Conservation (phyloP, 1,140 invertebrate genomes). For the Notospermus geniculatus region DNA sequence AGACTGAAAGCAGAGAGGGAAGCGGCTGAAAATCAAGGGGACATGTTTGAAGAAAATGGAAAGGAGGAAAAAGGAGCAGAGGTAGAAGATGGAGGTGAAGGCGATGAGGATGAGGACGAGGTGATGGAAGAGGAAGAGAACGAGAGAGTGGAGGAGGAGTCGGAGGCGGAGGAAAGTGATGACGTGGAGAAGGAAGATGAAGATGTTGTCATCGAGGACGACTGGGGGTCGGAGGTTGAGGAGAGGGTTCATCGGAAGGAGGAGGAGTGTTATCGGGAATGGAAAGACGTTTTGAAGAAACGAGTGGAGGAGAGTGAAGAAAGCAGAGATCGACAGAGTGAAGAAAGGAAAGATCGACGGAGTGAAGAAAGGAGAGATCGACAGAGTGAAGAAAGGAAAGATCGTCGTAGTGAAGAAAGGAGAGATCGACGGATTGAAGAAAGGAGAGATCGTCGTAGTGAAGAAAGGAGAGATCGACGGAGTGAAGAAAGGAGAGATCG, state of each 20-base stretch:
- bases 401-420: too few species aligned
- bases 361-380: background rate
- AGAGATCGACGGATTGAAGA: slow-evolving; percentile 1
- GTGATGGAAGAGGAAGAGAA: background rate
- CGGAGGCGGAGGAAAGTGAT: slow-evolving; percentile 12
- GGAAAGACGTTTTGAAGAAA: slow-evolving; percentile 13
- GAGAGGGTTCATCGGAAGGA: slow-evolving; percentile 11
- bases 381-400: background rate
- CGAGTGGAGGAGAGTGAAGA: slow-evolving; percentile 10
- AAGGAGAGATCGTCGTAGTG: too few species aligned
- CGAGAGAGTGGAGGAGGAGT: background rate
- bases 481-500: background rate
- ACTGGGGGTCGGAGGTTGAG: slow-evolving; percentile 20
- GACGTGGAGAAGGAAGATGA: slow-evolving; percentile 6
- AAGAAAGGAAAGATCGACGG: background rate
- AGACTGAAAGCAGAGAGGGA: slow-evolving; percentile 19
- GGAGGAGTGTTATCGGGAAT: slow-evolving; percentile 14
- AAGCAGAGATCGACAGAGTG: slow-evolving; percentile 6
- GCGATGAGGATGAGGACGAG: background rate
- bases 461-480: too few species aligned
- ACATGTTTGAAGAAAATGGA: background rate
- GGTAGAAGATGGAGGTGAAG: slow-evolving; percentile 6
- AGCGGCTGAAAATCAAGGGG: background rate
- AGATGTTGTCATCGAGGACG: slow-evolving; percentile 4
- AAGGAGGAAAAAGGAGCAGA: background rate